Base-by-base conservation (phyloP, 2,888 invertebrate genomes). In the Gortyna flavago region DNA sequence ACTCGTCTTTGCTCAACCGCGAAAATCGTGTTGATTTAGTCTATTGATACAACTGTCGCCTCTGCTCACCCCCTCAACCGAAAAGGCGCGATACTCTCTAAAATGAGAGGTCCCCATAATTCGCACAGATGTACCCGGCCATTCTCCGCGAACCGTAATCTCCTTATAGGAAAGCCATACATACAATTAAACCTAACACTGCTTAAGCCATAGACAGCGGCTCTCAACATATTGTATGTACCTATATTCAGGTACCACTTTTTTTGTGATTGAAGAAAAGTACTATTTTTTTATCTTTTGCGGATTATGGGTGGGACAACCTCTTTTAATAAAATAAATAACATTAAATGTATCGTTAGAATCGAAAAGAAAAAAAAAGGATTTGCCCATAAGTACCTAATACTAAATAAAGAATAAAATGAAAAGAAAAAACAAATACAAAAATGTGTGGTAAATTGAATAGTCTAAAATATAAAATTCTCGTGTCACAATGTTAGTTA, bases 141-240 rank as follows among this genome's bases (percentile, higher is more conserved):
- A 80, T 80, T 81, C 81, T 83, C 81, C 67, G 71, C 74, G 79
- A 82, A 85, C 84, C 86, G 84, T 87, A 88, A 88, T 88, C 88
- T 88, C 83, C 88, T 88, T 88, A 88, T 81, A 89, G 86, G 89
- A 89, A 90, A 90, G 89, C 89, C 90, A 91, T 90, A 92, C 89
- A 90, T 91, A 90, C 91, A 92, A 92, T 92, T 91, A 91, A 89
- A 88, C 80, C 86, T 81, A 88, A 88, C 88, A 88, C 89, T 86
- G 84, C 83, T 80, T 89, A 88, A 89, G 85, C 89, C 79, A 76
- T 65, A 64, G 65, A 32, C 77, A 70, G 73, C 44, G 86, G 75
- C 65, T 82, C 86, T 77, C 59, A 88, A 88, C 77, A 69, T 84
- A 79, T 79, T 54, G 21, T 13, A 8, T 54, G 16, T 1, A 6